Evolutionary conservation across 2,113 vertebrate genomes (phyloP).

Genomic region (Montifringilla adamsi): DNA sequence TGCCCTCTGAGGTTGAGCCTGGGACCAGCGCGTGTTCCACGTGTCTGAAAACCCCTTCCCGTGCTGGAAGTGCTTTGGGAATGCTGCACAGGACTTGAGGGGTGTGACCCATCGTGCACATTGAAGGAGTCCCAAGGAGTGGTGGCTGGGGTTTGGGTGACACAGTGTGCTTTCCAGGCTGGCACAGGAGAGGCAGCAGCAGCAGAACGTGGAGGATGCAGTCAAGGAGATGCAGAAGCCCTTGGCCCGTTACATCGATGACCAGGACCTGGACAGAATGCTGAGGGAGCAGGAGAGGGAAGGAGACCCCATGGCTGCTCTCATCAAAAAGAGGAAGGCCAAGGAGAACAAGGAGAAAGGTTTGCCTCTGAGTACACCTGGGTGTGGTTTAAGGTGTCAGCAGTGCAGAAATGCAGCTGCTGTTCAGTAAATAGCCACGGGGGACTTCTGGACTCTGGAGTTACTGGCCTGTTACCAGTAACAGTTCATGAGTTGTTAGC

Average conservation of each 20-base stretch:
- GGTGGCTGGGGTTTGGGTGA: accelerated
- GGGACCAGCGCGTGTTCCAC: accelerated
- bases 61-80: accelerated
- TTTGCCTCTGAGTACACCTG: neutral
- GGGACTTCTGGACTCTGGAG: accelerated
- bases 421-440: neutral
- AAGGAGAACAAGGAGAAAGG: constrained; percentile 82
- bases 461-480: accelerated
- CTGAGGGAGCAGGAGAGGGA: constrained; percentile 91
- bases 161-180: constrained; percentile 71
- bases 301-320: constrained; percentile 92
- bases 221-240: constrained; percentile 91
- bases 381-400: accelerated
- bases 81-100: neutral
- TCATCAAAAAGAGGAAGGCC: constrained; percentile 86
- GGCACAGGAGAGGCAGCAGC: constrained; percentile 85
- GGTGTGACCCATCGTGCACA: accelerated
- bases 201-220: constrained; percentile 87
- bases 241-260: constrained; percentile 87
- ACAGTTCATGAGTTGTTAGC: accelerated
- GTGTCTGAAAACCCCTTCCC: accelerated
- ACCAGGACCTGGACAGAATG: constrained; percentile 91
- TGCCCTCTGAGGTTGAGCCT: neutral
- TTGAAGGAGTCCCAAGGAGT: accelerated
- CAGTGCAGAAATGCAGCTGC: neutral